phyloP scores from a whole-genome alignment of 1,140 invertebrate species.

The Drosophila kurseongensis region DNA sequence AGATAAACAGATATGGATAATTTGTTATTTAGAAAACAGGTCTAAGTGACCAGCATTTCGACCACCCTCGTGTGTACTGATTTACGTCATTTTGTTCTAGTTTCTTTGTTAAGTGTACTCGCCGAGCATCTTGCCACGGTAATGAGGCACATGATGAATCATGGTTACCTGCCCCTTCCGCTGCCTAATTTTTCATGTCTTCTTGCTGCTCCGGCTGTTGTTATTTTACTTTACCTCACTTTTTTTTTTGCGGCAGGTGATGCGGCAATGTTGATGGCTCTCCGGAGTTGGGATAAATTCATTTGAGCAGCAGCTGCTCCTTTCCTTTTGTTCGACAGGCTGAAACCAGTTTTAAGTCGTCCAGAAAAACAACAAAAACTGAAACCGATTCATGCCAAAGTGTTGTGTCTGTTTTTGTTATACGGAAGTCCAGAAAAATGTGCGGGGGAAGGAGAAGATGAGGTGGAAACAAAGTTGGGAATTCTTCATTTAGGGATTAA shows the following conservation, averaged over 20 bases:
- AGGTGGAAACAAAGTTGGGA: conserved; percentile 2
- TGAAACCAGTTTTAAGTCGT: conserved; percentile 31
- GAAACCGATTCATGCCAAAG: conserved; percentile 35
- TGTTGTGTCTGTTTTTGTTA: conserved; percentile 10
- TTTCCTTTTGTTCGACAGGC: conserved; percentile 18
- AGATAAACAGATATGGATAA: background rate
- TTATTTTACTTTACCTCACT: conserved; percentile 6
- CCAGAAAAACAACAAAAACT: conserved; percentile 27
- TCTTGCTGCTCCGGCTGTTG: conserved; percentile 31
- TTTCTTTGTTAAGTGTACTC: conserved; percentile 19
- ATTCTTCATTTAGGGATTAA: conserved; percentile 35
- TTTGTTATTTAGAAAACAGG: background rate
- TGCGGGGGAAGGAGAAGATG: background rate
- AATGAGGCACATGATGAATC: conserved; percentile 64
- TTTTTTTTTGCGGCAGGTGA: conserved; percentile 35
- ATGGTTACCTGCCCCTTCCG: conserved; percentile 36
- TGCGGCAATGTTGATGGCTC: conserved; percentile 18
- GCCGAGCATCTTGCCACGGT: conserved; percentile 33
- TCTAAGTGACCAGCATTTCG: background rate
- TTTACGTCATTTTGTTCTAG: background rate
- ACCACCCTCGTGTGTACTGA: background rate
- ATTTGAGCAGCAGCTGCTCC: conserved; percentile 46
- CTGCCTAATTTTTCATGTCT: conserved; percentile 8
- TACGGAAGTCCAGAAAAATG: conserved; percentile 1
- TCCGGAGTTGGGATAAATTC: conserved; percentile 28